Evolutionary conservation across 1,140 invertebrate species (phyloP), one percentile per base, ranked within the genome.

Genomic region (Drosophila teissieri): DNA sequence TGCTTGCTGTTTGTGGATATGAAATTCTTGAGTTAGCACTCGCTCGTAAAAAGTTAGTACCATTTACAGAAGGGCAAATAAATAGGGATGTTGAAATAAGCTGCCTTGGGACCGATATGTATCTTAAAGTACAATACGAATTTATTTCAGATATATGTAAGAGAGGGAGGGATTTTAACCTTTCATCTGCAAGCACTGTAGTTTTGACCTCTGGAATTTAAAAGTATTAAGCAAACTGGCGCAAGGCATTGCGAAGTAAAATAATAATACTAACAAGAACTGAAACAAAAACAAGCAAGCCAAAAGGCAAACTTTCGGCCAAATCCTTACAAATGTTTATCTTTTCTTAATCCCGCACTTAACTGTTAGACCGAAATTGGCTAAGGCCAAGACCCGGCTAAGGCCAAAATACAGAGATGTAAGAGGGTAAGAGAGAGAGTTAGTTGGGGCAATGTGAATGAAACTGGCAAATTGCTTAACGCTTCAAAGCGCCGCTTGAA

Each of bases 241-340:
- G 40, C 72, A 73, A n/a, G 58, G 31, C 34, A 74, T 67, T 51
- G 46, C 31, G 17, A 72, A 60, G 44, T 76, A 64, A 63, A 73
- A 67, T 39, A 74, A 80, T 53, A 88, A 88, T 78, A 90, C 78
- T 78, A 89, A 83, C 68, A 75, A 65, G 72, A 72, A 90, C 69
- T 61, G 77, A 80, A 89, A 80, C 84, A 89, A 88, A 80, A 88
- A 78, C 84, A 89, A 88, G 72, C 67, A 80, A 68, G 73, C 72
- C 79, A 60, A 78, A 89, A 78, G 75, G 75, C 88, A 83, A 91
- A 91, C 89, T 91, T 91, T 90, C 40, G 69, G 80, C 80, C 79
- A 91, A 91, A 91, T 91, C 84, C 89, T 89, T 91, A 91, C 89
- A 91, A 91, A 91, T 91, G 89, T 91, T 91, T 91, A 91, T 91